Evolutionary conservation across 2,888 invertebrate genomes (phyloP), one percentile per base, ranked within the genome.

Genomic region (Apeira syringaria): DNA sequence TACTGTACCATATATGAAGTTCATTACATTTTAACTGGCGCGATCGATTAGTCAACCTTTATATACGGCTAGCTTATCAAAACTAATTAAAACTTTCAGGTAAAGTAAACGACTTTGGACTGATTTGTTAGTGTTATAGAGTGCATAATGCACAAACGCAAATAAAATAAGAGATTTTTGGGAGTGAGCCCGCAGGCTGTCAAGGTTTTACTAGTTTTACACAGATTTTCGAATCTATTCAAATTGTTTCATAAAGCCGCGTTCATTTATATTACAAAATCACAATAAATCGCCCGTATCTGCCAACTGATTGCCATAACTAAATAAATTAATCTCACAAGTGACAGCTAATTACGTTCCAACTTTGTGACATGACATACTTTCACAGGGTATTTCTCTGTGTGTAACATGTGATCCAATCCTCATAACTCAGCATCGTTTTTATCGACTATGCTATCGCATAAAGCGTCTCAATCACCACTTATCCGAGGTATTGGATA

Each of bases 21-120:
- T 12, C 26, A 15, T 11, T n/a, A 8, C 27, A 3, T 17, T 34
- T 25, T 37, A 32, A 24, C 5, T 11, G 10, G 5, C 20, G 13
- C 7, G 8, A 37, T 25, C 25, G 12, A 37, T 28, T 28, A 37
- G 7, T 25, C 12, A 18, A 27, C 15, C 27, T 34, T n/a, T 47
- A 30, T 37, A 41, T 38, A 34, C 34, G 27, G 33, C n/a, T 25
- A 32, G 36, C 26, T 37, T 46, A 36, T 26, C 50, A 40, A 37
- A 40, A 42, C n/a, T 38, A 40, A 11, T 39, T 26, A 26, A 5
- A 18, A 20, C 39, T 31, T 22, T 37, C 9, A 2, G 17, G 1
- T 33, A 10, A 24, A 25, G 17, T 38, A 33, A 8, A 24, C 25
- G 38, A 31, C 24, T 44, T 44, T 44, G 28, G 29, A 25, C 43